phyloP scores from a whole-genome alignment of 1,140 invertebrate genomes.

The Megalopta genalis region DNA sequence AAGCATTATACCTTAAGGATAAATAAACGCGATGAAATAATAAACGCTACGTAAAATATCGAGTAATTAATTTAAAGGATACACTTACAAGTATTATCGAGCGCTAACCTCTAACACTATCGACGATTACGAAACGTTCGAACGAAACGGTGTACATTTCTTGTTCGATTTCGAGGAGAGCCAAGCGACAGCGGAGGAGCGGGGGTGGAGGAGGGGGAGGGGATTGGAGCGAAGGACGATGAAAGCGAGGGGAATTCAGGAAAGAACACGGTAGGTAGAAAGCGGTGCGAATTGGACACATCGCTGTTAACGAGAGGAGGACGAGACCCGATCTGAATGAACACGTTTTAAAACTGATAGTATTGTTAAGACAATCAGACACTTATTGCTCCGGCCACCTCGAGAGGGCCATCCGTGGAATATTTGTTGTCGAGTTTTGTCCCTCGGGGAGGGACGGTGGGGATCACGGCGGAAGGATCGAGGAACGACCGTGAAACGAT shows the following conservation, averaged over 20 bases:
- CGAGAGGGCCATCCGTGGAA: conserved; percentile 57
- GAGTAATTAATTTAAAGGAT: conserved; percentile 7
- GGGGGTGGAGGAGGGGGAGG: background rate
- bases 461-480: background rate
- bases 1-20: conserved; percentile 29
- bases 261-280: background rate
- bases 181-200: no score
- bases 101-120: conserved; percentile 48
- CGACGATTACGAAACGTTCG: conserved; percentile 36
- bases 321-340: conserved; percentile 19
- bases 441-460: conserved; percentile 17
- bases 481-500: conserved; percentile 3
- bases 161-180: conserved; percentile 16
- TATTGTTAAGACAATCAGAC: conserved; percentile 80
- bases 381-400: conserved; percentile 74
- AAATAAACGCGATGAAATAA: conserved; percentile 30
- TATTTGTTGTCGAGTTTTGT: conserved; percentile 53
- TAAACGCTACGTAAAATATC: conserved; percentile 44
- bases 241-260: conserved; percentile 28
- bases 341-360: conserved; percentile 74
- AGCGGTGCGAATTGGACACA: no score
- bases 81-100: conserved; percentile 13
- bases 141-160: conserved; percentile 22
- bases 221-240: background rate
- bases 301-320: background rate